Evolutionary conservation across 2,888 invertebrate species (phyloP), one percentile per base, ranked within the genome.

Genomic region (Ophion ventricosus): DNA sequence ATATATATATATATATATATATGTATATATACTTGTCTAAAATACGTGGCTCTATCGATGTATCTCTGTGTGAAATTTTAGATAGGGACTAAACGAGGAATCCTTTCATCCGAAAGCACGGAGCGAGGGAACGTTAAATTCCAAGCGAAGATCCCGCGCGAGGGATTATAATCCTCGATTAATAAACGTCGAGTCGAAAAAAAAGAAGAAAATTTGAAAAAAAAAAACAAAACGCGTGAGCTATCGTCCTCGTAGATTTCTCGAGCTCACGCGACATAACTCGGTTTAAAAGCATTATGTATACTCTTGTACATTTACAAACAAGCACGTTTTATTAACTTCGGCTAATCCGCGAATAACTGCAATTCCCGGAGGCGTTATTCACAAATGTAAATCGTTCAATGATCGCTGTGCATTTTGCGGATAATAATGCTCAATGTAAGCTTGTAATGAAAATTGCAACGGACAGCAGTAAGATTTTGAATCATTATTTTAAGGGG

Each of bases 81-180:
- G 78, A 75, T 70, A 63, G 64, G 72, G 25, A 61, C 25, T 20
- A 25, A 35, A 72, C 57, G 63, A 78, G 56, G 72, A 35, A 57
- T 74, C 43, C 69, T 61, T 76, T 49, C 20, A 1, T 61, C 69
- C 20, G 54, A 56, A 73, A 77, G 49, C 49, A 69, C 70, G 57
- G 17, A 61, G 14, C 63, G 69, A 25, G 63, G 74, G 84, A 82
- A 80, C 29, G 79, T 70, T 70, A 84, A 84, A 85, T 85, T 83
- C 83, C 76, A 70, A 64, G 26, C 82, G 40, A 73, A 81, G 74
- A 67, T 82, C 76, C 82, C 84, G 72, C 40, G 4, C 26, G 43
- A 26, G 43, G 88, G 83, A 89, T 87, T 87, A 88, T 87, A 86
- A 87, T 87, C 83, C 82, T 80, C 80, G 83, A 88, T 89, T 89